Evolutionary conservation across 92 coral and sea anemone genomes (phyloP).

Genomic region (Palythoa grandiflora): DNA sequence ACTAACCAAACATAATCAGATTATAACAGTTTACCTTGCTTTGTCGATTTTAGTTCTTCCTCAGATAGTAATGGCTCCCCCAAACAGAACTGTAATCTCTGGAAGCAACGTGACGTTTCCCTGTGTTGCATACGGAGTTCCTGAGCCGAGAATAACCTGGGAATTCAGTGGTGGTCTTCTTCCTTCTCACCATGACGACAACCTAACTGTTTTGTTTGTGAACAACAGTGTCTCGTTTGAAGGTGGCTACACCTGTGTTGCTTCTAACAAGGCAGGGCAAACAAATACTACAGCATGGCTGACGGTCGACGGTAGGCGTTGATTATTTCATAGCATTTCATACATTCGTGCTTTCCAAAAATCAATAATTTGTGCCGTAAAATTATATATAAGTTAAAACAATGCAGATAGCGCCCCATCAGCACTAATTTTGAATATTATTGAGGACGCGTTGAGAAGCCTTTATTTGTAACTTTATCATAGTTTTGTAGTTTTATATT

Average conservation of each 20-base stretch:
- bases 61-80: neutral
- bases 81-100: neutral
- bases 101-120: neutral
- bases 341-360: no score
- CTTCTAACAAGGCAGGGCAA: conserved; percentile 12
- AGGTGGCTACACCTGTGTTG: conserved; percentile 16
- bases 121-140: conserved; percentile 3
- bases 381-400: no score
- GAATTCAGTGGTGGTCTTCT: neutral
- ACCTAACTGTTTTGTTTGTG: neutral
- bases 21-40: neutral
- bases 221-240: conserved; percentile 15
- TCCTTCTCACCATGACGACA: neutral
- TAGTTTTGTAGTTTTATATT: no score
- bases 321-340: neutral
- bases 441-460: no score
- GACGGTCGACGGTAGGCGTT: conserved; percentile 18
- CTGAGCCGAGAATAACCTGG: conserved; percentile 2
- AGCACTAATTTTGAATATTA: no score
- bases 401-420: no score
- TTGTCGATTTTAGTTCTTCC: neutral
- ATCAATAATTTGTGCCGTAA: no score
- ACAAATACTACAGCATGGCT: conserved; percentile 8
- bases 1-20: no score
- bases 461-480: no score